Evolutionary conservation across 2,888 invertebrate genomes (phyloP).

Genomic region (Chloroclysta siterata): DNA sequence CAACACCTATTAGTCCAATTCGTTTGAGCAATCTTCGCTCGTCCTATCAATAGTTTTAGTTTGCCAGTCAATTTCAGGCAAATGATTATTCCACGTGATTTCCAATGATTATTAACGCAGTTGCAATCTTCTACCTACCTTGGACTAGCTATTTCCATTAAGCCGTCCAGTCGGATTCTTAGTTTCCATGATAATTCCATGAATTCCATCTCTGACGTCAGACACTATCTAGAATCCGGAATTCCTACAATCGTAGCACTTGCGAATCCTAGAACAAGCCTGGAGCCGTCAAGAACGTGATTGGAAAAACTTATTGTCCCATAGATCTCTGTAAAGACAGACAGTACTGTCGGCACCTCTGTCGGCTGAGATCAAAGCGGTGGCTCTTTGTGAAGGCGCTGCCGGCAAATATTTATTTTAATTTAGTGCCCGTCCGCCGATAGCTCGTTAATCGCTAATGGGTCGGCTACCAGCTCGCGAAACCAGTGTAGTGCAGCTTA

Average conservation of each 20-base stretch:
- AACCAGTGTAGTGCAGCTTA: constrained; percentile 41
- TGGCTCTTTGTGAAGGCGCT: constrained; percentile 70
- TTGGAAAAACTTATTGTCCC: constrained; percentile 32
- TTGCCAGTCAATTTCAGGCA: too few relatives aligned
- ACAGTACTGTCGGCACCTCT: constrained; percentile 74
- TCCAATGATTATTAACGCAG: too few relatives aligned
- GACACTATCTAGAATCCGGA: background rate
- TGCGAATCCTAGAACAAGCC: constrained; percentile 13
- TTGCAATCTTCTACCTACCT: too few relatives aligned
- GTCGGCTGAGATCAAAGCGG: constrained; percentile 78
- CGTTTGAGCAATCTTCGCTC: too few relatives aligned
- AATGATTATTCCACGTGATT: too few relatives aligned
- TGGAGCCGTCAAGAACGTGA: constrained; percentile 23
- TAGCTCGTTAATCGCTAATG: constrained; percentile 82
- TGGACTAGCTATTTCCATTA: background rate
- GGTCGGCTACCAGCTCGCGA: constrained; percentile 67
- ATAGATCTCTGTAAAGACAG: constrained; percentile 28
- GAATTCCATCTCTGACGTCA: constrained; percentile 6
- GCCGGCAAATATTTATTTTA: constrained; percentile 84
- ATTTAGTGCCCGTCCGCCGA: constrained; percentile 78
- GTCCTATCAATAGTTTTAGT: too few relatives aligned
- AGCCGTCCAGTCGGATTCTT: background rate
- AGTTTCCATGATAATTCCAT: background rate
- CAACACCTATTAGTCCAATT: too few relatives aligned
- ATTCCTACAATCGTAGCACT: background rate